A percentile compares a stretch with the other conserved stretches of the same genome.
Conservation (phyloP, 2,888 invertebrate species). For the Eupithecia insigniata region DNA sequence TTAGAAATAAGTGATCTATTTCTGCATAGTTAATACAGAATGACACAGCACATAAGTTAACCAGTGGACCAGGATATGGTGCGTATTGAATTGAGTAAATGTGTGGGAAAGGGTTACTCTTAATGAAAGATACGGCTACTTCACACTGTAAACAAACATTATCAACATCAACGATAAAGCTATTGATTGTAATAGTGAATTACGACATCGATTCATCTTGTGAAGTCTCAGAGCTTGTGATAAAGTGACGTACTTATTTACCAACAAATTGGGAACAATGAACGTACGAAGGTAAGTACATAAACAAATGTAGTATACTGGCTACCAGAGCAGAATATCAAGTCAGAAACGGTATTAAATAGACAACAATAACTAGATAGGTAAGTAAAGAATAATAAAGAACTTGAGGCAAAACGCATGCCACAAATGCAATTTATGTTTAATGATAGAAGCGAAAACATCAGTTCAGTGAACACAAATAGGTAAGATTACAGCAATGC, state of each 20-base stretch:
- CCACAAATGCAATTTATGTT: constrained; percentile 40
- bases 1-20: not conserved
- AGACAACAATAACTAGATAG: not conserved
- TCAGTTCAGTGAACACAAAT: constrained; percentile 54
- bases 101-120: not conserved
- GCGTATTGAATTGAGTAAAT: not conserved
- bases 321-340: not conserved
- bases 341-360: not conserved
- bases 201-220: constrained; percentile 33
- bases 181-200: constrained; percentile 23
- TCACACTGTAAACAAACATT: constrained; percentile 28
- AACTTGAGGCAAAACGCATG: constrained; percentile 21
- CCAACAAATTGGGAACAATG: not conserved
- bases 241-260: constrained; percentile 13
- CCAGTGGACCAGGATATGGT: not conserved
- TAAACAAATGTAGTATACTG: not conserved
- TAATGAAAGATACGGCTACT: constrained; percentile 3
- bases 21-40: not conserved
- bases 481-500: constrained; percentile 48
- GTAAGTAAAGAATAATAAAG: constrained; percentile 15
- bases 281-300: not conserved
- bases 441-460: constrained; percentile 46
- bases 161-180: constrained; percentile 22
- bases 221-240: constrained; percentile 25
- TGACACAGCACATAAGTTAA: not conserved